Evolutionary conservation across 2,888 invertebrate genomes (phyloP).

Genomic region (Xylota segnis): DNA sequence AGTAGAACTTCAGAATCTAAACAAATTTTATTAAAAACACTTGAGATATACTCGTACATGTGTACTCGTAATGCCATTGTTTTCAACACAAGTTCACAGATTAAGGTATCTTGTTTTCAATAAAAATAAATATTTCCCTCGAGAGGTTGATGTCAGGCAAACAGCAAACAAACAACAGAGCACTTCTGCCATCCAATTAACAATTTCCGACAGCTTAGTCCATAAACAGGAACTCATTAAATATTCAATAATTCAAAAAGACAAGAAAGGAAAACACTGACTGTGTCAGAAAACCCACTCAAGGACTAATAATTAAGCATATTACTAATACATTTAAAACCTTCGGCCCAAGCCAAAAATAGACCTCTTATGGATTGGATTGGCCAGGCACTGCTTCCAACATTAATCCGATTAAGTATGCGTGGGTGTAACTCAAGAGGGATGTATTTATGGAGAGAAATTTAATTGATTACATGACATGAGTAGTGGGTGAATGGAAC

Average conservation of each 20-base stretch:
- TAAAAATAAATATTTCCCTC: no score
- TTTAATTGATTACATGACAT: not conserved
- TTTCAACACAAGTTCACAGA: no score
- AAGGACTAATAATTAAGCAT: constrained; percentile 3
- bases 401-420: constrained; percentile 14
- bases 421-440: not conserved
- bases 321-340: constrained; percentile 1
- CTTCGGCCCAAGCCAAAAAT: not conserved
- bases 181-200: not conserved
- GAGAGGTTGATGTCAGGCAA: no score
- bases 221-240: constrained; percentile 1
- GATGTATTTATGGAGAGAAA: not conserved
- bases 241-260: not conserved
- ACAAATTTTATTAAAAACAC: no score
- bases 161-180: not conserved
- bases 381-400: not conserved
- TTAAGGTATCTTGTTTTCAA: no score
- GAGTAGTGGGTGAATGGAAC: not conserved
- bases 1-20: no score
- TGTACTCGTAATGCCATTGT: no score
- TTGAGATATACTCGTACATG: no score
- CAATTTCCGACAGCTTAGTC: not conserved
- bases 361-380: constrained; percentile 15
- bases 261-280: not conserved
- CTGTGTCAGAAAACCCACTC: not conserved